Evolutionary conservation across 2,113 vertebrate species (phyloP).

Genomic region (Sinosuthora webbiana): DNA sequence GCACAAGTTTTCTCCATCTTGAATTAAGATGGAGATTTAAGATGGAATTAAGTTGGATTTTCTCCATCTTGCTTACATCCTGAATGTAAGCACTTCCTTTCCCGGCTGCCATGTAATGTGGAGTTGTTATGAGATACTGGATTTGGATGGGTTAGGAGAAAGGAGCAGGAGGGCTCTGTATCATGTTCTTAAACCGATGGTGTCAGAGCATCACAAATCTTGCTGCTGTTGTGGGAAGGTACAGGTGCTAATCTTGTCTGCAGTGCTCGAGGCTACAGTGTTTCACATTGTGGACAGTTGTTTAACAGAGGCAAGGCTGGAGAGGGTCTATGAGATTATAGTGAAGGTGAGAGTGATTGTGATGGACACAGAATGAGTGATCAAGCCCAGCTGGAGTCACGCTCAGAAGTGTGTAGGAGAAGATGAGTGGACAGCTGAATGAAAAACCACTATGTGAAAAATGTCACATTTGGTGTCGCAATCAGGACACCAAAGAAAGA

Average conservation of each 20-base stretch:
- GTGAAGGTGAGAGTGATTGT: background rate
- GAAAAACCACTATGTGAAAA: background rate
- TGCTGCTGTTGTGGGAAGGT: background rate
- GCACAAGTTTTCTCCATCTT: background rate
- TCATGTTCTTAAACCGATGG: background rate
- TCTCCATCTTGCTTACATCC: too few relatives aligned
- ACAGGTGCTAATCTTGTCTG: rapidly evolving
- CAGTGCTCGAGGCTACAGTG: background rate
- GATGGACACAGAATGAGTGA: background rate
- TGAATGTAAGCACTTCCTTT: background rate
- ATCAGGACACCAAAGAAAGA: too few relatives aligned
- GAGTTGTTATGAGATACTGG: background rate
- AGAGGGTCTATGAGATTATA: background rate
- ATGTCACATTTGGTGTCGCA: background rate
- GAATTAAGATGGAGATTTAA: too few relatives aligned
- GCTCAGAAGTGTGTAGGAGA: background rate
- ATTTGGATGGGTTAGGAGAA: background rate
- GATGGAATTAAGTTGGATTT: too few relatives aligned
- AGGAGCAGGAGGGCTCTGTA: background rate
- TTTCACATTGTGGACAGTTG: background rate
- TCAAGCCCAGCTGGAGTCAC: background rate
- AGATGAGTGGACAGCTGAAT: background rate
- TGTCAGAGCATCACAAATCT: background rate
- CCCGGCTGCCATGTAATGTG: rapidly evolving
- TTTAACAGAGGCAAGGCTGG: rapidly evolving